Conservation (phyloP, 2,113 vertebrate genomes). For the Vidua chalybeata region DNA sequence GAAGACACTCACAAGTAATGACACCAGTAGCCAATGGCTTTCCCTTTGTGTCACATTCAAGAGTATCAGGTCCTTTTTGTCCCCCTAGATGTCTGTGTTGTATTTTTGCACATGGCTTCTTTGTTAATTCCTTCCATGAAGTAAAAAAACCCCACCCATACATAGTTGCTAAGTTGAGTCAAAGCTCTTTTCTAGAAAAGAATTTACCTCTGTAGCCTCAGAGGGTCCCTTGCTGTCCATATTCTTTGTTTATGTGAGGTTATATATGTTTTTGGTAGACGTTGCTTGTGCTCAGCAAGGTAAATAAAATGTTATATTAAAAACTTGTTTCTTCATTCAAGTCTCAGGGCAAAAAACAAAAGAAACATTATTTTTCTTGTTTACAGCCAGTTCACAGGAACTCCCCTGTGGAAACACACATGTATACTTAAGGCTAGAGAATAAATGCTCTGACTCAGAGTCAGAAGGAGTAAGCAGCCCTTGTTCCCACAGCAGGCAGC, state of each 20-base stretch:
- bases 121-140: background rate
- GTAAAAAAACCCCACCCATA: background rate
- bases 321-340: background rate
- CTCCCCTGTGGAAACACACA: background rate
- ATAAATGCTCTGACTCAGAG: slow-evolving; percentile 5
- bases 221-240: background rate
- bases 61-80: background rate
- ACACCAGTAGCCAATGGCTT: background rate
- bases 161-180: background rate
- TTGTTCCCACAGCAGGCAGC: background rate
- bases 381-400: background rate
- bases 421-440: background rate
- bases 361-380: background rate
- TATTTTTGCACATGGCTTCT: background rate
- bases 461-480: background rate
- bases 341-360: background rate
- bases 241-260: background rate
- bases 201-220: background rate
- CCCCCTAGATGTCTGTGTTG: background rate
- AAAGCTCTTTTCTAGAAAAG: background rate
- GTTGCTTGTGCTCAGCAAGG: background rate
- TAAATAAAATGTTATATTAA: background rate
- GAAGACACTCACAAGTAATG: background rate
- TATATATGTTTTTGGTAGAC: background rate
- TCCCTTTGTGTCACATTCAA: background rate